Evolutionary conservation across 2,888 invertebrate genomes (phyloP), one percentile per base, ranked within the genome.

Genomic region (Tortricodes alternella): DNA sequence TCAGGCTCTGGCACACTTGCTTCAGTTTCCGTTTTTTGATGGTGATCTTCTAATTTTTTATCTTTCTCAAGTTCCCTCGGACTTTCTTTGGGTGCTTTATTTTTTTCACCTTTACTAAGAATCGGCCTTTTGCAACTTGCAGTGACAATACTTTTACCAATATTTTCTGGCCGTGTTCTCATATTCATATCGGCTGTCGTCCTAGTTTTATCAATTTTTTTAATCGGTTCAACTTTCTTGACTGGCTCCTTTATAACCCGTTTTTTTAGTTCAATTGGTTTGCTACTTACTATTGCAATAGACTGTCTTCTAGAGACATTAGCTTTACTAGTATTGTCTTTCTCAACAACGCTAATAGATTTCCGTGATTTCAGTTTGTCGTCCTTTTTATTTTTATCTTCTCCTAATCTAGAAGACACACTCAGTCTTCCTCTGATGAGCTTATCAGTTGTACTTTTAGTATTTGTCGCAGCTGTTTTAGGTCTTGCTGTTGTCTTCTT

Each of bases 391-490:
- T 3, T 38, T 44, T 50, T 56, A 23, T 56, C 50, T 4, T 49
- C 44, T 3, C 13, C 34, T 34, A 4, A 2, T 38, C 37, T 37
- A 21, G 49, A 43, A n/a, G 37, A 37, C 6, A 56, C 29, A 15
- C 35, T 50, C 13, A 46, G 21, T 44, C 43, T 43, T 32, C 56
- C 49, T 24, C 44, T 44, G 7, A 32, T 50, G 5, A 50, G 29
- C 18, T 27, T 53, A 11, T 37, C 16, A 39, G 7, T 15, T 11
- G 4, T 11, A 11, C n/a, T 41, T 53, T 53, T 60, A 11, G 18
- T 19, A 24, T 19, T 24, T 1, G 62, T 63, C 4, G 64, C 60
- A 7, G 48, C 56, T 7, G 68, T 65, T 41, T 59, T 48, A 15
- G 56, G 43, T 18, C 34, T 52, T 21, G 3, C 11, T 3, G 15